Evolutionary conservation across 2,113 vertebrate species (phyloP).

Genomic region (Hyperopisus bebe): DNA sequence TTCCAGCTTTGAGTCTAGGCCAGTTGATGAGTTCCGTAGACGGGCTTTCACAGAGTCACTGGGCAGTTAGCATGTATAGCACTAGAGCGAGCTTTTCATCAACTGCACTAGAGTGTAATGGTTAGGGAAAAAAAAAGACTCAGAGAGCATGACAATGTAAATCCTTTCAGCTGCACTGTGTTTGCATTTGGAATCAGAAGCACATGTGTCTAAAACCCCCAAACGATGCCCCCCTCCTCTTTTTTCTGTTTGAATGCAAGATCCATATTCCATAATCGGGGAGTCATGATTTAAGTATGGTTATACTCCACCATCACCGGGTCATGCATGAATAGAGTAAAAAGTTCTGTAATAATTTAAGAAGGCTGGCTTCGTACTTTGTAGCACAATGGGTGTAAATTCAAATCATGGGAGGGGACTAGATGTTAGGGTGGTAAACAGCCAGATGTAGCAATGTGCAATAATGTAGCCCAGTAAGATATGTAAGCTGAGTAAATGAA

Average conservation of each 20-base stretch:
- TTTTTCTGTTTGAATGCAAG: not conserved
- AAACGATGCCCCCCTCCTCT: not conserved
- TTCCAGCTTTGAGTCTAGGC: not conserved
- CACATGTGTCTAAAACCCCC: not conserved
- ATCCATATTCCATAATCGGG: not conserved
- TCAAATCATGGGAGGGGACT: not conserved
- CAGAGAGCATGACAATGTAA: not conserved
- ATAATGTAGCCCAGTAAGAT: not conserved
- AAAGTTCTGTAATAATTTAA: not conserved
- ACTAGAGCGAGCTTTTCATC: not conserved
- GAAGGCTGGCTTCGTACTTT: not conserved
- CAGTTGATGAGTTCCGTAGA: not conserved
- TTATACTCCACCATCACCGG: not conserved
- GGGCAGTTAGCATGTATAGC: not conserved
- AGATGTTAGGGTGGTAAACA: not conserved
- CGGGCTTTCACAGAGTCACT: not conserved
- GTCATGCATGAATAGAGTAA: not conserved
- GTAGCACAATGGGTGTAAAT: not conserved
- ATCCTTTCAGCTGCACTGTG: slow-evolving; percentile 2
- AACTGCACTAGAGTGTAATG: not conserved
- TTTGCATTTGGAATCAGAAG: not conserved
- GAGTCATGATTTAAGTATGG: not conserved
- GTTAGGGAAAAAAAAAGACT: not conserved
- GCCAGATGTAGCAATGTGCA: not conserved
- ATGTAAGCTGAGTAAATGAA: not conserved